A percentile compares a stretch with the other conserved stretches of the same genome.
These are phyloP conservation scores for Illadopsis cleaveri DNA, from an alignment of 2,113 vertebrate species.

Conservation along the genomic window DNA sequence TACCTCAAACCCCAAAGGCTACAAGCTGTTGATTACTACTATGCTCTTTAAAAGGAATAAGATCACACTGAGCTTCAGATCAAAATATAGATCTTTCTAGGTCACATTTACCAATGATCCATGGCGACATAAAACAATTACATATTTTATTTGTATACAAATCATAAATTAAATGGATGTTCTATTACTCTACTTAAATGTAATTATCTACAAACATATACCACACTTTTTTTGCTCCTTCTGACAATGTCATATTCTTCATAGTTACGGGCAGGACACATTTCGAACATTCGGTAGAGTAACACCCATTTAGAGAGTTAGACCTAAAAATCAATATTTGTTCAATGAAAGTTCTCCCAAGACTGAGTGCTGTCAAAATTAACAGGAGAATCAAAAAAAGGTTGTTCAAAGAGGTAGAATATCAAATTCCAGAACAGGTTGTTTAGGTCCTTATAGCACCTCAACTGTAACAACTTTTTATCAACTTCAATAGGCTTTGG, in stretches of 20 bases:
- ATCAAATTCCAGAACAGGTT: neutral
- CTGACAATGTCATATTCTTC: neutral
- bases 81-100: neutral
- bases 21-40: neutral
- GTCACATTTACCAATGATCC: constrained; percentile 9
- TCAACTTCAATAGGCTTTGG: neutral
- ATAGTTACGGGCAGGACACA: neutral
- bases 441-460: neutral
- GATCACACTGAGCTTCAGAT: neutral
- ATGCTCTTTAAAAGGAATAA: neutral
- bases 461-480: neutral
- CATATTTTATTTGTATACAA: neutral
- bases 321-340: neutral
- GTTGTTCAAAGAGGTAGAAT: neutral
- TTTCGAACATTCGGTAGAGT: neutral
- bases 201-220: neutral
- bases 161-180: neutral
- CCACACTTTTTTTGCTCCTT: neutral
- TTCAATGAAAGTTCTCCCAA: neutral
- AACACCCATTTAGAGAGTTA: neutral
- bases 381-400: neutral
- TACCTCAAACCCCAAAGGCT: neutral
- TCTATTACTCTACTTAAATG: neutral
- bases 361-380: neutral
- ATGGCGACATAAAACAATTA: neutral